Percentiles rank a stretch among this genome's conserved stretches.
Conservation (phyloP, 2,113 vertebrate genomes). For the Corapipo altera region DNA sequence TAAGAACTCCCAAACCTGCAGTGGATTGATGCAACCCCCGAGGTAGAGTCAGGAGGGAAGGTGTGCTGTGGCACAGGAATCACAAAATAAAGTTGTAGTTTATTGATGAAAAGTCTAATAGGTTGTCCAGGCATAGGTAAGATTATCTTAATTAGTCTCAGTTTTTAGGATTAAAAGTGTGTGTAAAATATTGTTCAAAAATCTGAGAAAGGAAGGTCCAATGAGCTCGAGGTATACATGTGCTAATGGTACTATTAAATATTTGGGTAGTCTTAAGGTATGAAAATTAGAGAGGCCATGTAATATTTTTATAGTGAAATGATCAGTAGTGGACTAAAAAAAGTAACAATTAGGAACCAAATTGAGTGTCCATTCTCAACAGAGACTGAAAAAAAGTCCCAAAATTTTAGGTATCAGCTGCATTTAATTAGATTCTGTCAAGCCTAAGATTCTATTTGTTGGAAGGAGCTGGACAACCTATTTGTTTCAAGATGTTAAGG, state of each 20-base stretch:
- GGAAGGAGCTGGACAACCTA: neutral
- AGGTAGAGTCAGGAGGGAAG: neutral
- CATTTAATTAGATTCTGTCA: neutral
- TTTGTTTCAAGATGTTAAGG: neutral
- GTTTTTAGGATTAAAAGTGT: neutral
- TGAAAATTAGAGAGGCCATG: neutral
- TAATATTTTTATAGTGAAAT: neutral
- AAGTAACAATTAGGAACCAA: neutral
- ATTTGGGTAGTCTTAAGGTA: neutral
- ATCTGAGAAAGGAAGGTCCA: neutral
- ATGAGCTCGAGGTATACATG: accelerated
- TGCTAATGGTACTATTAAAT: neutral
- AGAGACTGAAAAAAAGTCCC: neutral
- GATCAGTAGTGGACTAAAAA: neutral
- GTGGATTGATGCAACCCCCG: neutral
- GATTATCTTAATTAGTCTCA: neutral
- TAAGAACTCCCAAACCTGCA: neutral
- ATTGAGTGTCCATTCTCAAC: neutral
- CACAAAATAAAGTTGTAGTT: accelerated
- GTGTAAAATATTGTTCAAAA: neutral
- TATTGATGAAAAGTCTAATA: neutral
- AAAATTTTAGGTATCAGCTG: neutral
- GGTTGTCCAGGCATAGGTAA: neutral
- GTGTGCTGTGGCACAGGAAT: accelerated
- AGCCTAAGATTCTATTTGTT: neutral